phyloP scores from a whole-genome alignment of 2,113 vertebrate genomes.

The Paramisgurnus dabryanus region DNA sequence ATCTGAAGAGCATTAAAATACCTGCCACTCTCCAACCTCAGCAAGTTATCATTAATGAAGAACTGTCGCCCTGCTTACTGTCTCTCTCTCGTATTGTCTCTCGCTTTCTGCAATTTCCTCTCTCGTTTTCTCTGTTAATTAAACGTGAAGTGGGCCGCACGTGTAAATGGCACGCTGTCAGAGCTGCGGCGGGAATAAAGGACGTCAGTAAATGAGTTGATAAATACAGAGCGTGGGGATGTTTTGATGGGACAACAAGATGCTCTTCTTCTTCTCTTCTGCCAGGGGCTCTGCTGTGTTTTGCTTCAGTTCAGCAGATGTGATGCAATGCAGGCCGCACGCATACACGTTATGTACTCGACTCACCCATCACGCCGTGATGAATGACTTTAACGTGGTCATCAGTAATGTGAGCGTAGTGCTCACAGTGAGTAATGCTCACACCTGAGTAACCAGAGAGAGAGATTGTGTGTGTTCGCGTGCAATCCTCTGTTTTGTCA shows the following conservation, averaged over 20 bases:
- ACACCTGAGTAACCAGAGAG: constrained; percentile 26
- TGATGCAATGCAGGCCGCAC: constrained; percentile 1
- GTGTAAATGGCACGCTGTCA: constrained; percentile 17
- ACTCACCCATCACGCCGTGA: background rate
- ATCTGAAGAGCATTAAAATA: constrained; percentile 54
- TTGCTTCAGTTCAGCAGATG: background rate
- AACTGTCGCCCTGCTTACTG: constrained; percentile 11
- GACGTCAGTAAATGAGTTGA: background rate
- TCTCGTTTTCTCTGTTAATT: constrained; percentile 24
- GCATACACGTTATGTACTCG: no score
- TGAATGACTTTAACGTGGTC: background rate
- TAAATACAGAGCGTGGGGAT: constrained; percentile 11
- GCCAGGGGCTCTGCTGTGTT: background rate
- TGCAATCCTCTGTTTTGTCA: constrained; percentile 13
- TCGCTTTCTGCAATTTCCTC: constrained; percentile 42
- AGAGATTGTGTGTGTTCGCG: background rate
- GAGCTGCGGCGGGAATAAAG: background rate
- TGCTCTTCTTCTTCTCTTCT: no score
- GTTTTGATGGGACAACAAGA: background rate
- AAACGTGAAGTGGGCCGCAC: constrained; percentile 11
- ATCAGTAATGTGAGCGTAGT: background rate
- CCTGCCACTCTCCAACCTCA: constrained; percentile 59
- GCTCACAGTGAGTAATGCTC: constrained; percentile 11
- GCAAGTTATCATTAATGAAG: constrained; percentile 58
- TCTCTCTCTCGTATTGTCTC: constrained; percentile 57